Evolutionary conservation across 2,113 vertebrate genomes (phyloP).

Genomic region (Paratilapia polleni): DNA sequence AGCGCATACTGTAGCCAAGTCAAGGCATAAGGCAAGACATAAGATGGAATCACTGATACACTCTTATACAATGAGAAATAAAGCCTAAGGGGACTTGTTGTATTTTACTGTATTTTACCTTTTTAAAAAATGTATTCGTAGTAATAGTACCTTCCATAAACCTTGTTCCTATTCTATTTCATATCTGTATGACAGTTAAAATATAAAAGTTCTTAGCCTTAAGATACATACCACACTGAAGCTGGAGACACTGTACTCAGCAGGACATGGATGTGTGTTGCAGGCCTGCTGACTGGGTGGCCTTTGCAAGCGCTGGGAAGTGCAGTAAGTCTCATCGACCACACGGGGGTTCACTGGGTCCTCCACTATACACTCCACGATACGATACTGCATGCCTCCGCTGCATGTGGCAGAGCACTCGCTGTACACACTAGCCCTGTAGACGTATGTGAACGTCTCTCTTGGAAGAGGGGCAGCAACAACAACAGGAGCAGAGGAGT

Average conservation of each 20-base stretch:
- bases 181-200: background rate
- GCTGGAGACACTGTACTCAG: constrained; percentile 74
- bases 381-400: constrained; percentile 86
- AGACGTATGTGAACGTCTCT: constrained; percentile 62
- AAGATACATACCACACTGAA: constrained; percentile 70
- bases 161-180: background rate
- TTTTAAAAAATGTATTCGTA: background rate
- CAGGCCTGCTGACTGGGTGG: constrained; percentile 84
- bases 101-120: background rate
- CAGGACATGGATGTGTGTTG: constrained; percentile 79
- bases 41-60: no score
- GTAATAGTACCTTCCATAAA: background rate
- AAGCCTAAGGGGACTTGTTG: background rate
- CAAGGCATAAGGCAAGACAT: no score
- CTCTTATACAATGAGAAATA: no score
- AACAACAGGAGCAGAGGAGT: constrained; percentile 3
- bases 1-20: background rate
- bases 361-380: constrained; percentile 80
- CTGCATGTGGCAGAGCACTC: constrained; percentile 87
- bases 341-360: constrained; percentile 71
- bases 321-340: constrained; percentile 80
- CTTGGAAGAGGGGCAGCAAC: constrained; percentile 21
- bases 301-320: constrained; percentile 72
- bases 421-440: constrained; percentile 81
- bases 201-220: background rate